Percentiles rank a stretch among this genome's conserved stretches.
Evolutionary conservation across 2,888 invertebrate genomes (phyloP).

Genomic region (Sthenelais limicola): DNA sequence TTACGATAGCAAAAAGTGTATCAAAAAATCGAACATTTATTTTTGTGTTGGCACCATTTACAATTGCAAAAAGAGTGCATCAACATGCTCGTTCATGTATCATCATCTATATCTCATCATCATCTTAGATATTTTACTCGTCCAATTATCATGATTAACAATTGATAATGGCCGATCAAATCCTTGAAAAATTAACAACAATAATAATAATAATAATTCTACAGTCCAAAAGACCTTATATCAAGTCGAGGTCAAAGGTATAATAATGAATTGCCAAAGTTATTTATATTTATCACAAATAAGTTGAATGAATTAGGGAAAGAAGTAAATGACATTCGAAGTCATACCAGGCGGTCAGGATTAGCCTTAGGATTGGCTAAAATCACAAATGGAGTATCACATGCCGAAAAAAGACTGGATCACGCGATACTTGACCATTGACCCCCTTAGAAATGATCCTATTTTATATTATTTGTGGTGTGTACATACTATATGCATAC

Average conservation of each 20-base stretch:
- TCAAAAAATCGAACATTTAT: slow-evolving; percentile 25
- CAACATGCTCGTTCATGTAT: background rate
- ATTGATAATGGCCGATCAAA: too few relatives aligned
- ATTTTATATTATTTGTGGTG: too few relatives aligned
- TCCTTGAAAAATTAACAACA: too few relatives aligned
- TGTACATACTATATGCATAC: too few relatives aligned
- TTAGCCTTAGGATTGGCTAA: background rate
- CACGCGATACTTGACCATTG: slow-evolving; percentile 37
- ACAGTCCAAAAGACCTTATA: slow-evolving; percentile 32
- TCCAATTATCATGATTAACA: too few relatives aligned
- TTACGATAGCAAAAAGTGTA: slow-evolving; percentile 31
- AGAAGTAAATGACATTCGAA: too few relatives aligned
- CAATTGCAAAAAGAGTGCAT: slow-evolving; percentile 27
- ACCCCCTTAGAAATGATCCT: slow-evolving; percentile 36
- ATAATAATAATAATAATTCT: too few relatives aligned
- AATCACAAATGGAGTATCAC: slow-evolving; percentile 31
- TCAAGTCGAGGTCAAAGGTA: slow-evolving; percentile 38
- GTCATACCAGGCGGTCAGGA: background rate
- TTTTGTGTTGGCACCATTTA: slow-evolving; percentile 29
- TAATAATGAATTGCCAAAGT: slow-evolving; percentile 35
- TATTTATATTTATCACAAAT: slow-evolving; percentile 33
- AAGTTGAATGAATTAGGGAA: slow-evolving; percentile 35
- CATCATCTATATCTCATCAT: too few relatives aligned
- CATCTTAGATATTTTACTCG: too few relatives aligned
- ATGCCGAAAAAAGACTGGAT: slow-evolving; percentile 27